Evolutionary conservation across 2,797 vertebrate species (phyloP), one percentile per base, ranked within the genome.

Genomic region (Acanthurus lineatus): DNA sequence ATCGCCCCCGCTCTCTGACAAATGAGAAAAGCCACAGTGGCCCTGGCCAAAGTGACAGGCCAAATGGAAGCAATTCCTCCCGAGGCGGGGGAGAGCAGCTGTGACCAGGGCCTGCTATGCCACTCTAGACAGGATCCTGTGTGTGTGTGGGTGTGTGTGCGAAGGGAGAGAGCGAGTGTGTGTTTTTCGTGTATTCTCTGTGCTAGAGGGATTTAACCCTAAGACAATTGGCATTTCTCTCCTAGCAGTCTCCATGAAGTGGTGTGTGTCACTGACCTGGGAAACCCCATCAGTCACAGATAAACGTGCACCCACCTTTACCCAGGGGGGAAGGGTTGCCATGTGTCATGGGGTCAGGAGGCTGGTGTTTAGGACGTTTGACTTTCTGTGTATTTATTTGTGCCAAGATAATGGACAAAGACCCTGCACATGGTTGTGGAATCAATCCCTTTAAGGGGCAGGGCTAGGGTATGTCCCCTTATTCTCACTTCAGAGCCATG

Each of bases 61-160:
- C 94, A 94, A 95, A 97, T 95, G 92, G 96, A 97, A 94, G 94
- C 95, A 96, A 95, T 97, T 96, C 94, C 90, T 95, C 92, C 93
- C 88, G 89, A 93, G 93, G 94, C 92, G 87, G 92, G 92, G 92
- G 91, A 89, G 85, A 95, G 92, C 95, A 95, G 95, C 96, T 96
- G 96, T 20, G 61, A 93, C 94, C 93, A 79, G 83, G 92, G 84
- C 91, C 87, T 73, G 88, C 93, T 87, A 91, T 85, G 88, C 88
- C 86, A 79, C 90, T 88, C 87, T 77, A 91, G 89, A 86, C 81
- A 84, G 89, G 91, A 85, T 86, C 65, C 87, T 67, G 9, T 63
- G 74, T 69, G 74, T 69, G 76, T 62, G 44, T 66, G 47, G 47
- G 66, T 20, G 49, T 40, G 45, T 25, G 40, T 57, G 52, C 40